Evolutionary conservation across 2,888 invertebrate genomes (phyloP), one percentile per base, ranked within the genome.

Genomic region (Pseudococcus viburni): DNA sequence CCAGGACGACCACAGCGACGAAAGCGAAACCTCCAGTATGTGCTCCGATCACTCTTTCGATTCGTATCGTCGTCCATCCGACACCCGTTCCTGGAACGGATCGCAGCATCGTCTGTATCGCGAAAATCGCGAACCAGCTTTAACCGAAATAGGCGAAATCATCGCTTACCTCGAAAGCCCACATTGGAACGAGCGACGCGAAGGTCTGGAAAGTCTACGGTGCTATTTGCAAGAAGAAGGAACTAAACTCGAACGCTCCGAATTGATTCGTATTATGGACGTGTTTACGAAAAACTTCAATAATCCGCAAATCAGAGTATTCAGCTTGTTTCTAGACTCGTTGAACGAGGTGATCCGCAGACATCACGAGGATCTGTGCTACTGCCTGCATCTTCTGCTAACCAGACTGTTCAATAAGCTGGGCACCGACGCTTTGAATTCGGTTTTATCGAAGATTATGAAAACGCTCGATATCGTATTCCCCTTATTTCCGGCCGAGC

Each of bases 211-310:
- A 1, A 95, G 95, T 89, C 92, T 97, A 12, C 95, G 96, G 92
- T 94, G 94, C 89, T 95, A 95, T 91, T 93, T 97, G 26, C 94
- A 94, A 91, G 94, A 94, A 91, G 94, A 94, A 90, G 95, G 95
- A 0, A 94, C 94, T 0, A 93, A 94, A 0, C 92, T 96, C 0
- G 93, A 94, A 0, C 94, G 94, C 6, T 93, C 94, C 0, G 96
- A 97, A 91, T 93, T 97, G 89, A 94, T 95, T 89, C 94, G 96
- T 90, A 94, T 98, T n/a, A 96, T 97, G 0, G 98, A 99, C 90
- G 95, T 97, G 89, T 96, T 98, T 91, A 96, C 97, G 89, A 96
- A 97, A 93, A 97, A 99, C 97, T 98, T 99, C 92, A 97, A 98
- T 94, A 99, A 99, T 92, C 96, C 98, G 3, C 97, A 99, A 93